These are phyloP conservation scores for Hemitrygon akajei DNA, from an alignment of 2,797 vertebrate genomes.

Conservation along the genomic window DNA sequence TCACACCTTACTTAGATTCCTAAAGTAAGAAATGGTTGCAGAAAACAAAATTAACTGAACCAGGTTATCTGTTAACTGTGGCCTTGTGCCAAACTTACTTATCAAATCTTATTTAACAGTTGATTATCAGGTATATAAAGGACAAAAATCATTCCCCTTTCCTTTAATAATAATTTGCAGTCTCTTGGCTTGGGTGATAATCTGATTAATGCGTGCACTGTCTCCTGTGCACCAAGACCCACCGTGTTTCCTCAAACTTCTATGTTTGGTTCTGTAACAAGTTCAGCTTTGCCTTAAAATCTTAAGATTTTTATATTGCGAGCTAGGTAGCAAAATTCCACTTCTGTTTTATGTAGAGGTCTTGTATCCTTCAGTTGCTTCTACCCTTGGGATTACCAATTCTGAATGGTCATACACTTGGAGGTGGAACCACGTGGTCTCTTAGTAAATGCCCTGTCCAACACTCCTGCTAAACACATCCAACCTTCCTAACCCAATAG, in stretches of 20 bases:
- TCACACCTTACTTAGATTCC: background rate
- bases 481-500: background rate
- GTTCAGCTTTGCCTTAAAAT: too few relatives aligned
- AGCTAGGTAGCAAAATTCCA: background rate
- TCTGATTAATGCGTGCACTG: background rate
- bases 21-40: constrained; percentile 25
- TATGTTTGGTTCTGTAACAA: background rate
- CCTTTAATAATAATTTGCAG: background rate
- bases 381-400: background rate
- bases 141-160: too few relatives aligned
- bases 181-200: background rate
- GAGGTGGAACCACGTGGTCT: background rate
- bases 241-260: background rate
- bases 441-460: background rate
- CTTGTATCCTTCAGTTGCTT: background rate
- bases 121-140: background rate
- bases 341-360: background rate
- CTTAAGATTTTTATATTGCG: background rate
- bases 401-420: background rate
- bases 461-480: background rate
- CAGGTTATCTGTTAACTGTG: constrained; percentile 18
- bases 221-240: background rate
- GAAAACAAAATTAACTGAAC: constrained; percentile 2
- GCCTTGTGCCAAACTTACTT: background rate
- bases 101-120: constrained; percentile 8